These are phyloP conservation scores for Actenoides hombroni DNA, from an alignment of 2,113 vertebrate genomes.

Conservation along the genomic window DNA sequence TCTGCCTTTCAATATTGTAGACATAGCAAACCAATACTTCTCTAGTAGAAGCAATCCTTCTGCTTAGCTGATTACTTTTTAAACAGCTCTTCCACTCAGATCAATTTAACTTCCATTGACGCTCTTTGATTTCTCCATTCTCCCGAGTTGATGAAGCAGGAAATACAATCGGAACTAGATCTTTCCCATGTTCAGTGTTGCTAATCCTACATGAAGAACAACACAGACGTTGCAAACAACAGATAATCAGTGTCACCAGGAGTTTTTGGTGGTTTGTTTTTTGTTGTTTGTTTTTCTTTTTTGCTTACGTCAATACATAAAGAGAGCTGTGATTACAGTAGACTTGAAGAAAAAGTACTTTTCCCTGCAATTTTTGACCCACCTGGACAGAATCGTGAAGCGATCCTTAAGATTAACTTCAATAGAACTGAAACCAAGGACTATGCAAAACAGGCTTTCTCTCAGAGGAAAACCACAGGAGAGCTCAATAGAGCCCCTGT, in stretches of 20 bases:
- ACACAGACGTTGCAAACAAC: background rate
- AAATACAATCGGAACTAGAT: conserved; percentile 23
- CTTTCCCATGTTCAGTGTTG: background rate
- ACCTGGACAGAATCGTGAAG: background rate
- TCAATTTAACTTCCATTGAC: background rate
- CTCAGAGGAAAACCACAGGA: background rate
- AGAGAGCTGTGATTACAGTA: background rate
- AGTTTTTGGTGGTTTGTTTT: background rate
- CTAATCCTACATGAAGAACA: background rate
- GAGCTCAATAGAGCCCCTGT: background rate
- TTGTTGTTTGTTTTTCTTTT: background rate
- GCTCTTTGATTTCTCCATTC: background rate
- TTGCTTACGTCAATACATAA: background rate
- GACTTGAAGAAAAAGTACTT: background rate
- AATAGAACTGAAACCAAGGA: background rate
- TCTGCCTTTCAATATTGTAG: background rate
- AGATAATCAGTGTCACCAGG: background rate
- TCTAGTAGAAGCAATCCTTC: background rate
- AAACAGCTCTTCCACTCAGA: background rate
- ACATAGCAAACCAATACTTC: background rate
- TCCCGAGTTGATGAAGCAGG: background rate
- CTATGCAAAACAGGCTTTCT: background rate
- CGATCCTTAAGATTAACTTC: conserved; percentile 6
- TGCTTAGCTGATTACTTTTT: background rate
- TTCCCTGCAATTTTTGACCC: background rate